Percentiles rank a stretch among this genome's conserved stretches.
Evolutionary conservation across 2,888 invertebrate genomes (phyloP).

Genomic region (Acleris emargana): DNA sequence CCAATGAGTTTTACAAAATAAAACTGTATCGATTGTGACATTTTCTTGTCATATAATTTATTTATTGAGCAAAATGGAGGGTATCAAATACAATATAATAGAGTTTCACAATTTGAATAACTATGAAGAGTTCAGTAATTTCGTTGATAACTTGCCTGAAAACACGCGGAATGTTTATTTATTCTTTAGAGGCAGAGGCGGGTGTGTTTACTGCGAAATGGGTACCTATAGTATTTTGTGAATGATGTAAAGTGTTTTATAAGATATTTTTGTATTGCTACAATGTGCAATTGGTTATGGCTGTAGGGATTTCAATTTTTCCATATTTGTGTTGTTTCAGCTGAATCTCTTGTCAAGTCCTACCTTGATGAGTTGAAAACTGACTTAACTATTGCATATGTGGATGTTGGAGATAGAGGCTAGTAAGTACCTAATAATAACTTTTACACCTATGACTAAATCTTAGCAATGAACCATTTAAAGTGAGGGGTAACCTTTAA

Average conservation of each 20-base stretch:
- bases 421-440: slow-evolving; percentile 85
- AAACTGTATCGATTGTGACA: background rate
- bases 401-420: slow-evolving; percentile 90
- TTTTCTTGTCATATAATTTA: background rate
- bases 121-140: slow-evolving; percentile 61
- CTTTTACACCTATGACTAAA: background rate
- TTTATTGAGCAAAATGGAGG: slow-evolving; percentile 31
- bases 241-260: background rate
- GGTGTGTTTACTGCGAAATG: slow-evolving; percentile 86
- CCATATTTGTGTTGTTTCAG: slow-evolving; percentile 73
- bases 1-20: background rate
- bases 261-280: too few relatives aligned
- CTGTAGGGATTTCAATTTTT: slow-evolving; percentile 18
- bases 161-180: slow-evolving; percentile 70
- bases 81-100: slow-evolving; percentile 42
- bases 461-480: too few relatives aligned
- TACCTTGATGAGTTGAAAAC: slow-evolving; percentile 85
- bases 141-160: slow-evolving; percentile 50
- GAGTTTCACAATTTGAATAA: slow-evolving; percentile 50
- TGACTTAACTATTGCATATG: slow-evolving; percentile 87
- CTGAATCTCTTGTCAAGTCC: slow-evolving; percentile 89
- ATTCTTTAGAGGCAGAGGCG: slow-evolving; percentile 87
- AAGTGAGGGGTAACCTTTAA: too few relatives aligned
- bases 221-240: slow-evolving; percentile 50
- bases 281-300: background rate